A percentile compares a stretch with the other conserved stretches of the same genome.
Conservation (phyloP, 23 tunicate genomes). For the Ascidia mentula region DNA sequence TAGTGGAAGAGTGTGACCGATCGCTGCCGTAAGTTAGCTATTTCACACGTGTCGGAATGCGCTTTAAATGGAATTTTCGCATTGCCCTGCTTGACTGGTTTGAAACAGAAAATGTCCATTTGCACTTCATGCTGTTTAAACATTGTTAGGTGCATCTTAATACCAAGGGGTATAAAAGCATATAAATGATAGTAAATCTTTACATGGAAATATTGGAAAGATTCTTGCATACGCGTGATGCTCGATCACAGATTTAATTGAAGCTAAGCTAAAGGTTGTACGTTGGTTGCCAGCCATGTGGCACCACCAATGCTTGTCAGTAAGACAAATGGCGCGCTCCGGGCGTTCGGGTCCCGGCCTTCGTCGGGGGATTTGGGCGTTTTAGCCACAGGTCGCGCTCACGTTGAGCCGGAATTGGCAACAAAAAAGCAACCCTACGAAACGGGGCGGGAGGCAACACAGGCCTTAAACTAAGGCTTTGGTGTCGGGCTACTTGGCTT, state of each 20-base stretch:
- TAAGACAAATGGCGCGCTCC: background rate
- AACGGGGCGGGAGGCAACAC: background rate
- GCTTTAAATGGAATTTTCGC: no score
- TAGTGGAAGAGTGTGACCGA: background rate
- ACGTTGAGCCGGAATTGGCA: slow-evolving; percentile 12
- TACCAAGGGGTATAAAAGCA: no score
- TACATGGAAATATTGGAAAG: no score
- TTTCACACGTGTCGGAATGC: background rate
- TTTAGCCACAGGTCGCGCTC: background rate
- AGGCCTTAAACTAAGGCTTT: background rate
- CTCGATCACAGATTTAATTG: no score
- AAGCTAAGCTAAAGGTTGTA: no score
- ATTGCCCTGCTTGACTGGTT: no score
- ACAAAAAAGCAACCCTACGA: background rate
- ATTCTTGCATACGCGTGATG: no score
- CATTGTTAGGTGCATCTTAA: no score
- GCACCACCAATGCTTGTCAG: background rate
- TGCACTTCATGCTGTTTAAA: no score
- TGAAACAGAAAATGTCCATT: no score
- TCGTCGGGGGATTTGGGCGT: slow-evolving; percentile 5
- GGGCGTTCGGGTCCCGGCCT: background rate
- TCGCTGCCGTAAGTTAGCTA: background rate
- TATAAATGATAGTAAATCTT: no score
- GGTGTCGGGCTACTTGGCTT: background rate
- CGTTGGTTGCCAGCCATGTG: background rate